Evolutionary conservation across 2,888 invertebrate genomes (phyloP), one percentile per base, ranked within the genome.

Genomic region (Melinaea marsaeus): DNA sequence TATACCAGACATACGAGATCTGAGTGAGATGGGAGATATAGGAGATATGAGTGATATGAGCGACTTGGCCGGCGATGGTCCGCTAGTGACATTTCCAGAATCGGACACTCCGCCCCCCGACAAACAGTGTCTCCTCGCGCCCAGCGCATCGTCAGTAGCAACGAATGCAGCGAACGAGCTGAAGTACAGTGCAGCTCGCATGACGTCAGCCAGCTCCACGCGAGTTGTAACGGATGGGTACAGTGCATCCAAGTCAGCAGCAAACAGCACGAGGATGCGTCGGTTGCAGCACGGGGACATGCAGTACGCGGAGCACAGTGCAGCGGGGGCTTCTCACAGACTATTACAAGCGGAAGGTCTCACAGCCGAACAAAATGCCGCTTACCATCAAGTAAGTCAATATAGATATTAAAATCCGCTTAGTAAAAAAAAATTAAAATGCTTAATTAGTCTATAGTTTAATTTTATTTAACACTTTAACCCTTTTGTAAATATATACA

Each of bases 271-370:
- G 51, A 83, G 86, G 72, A 86, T 88, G 88, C 81, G 88, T 55
- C 81, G 95, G 62, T 83, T 97, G 67, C 95, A 96, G 80, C 92
- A 96, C 35, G 96, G 96, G 47, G 96, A 96, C 77, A 86, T 96
- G 73, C 95, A 95, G 66, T 96, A 95, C 82, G 95, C 95, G 75
- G 95, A 96, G 85, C 94, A 94, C 70, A 94, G 93, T 75, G 94
- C 95, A 54, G 94, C 95, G 51, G 94, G 95, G 37, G 95, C 96
- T 13, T 93, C 95, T 69, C 93, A 95, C 72, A 95, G 96, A 69
- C 92, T 95, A 71, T 87, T 97, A 68, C 96, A 97, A 85, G 92
- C 96, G 67, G 96, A 97, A 79, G 97, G 97, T 55, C 92, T 97
- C 67, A 95, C 95, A 34, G 95, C 97, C 1, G 96, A 97, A 86